Percentiles rank a stretch among this genome's conserved stretches.
phyloP scores from a whole-genome alignment of 2,888 invertebrate species.

The Parnassius smintheus region DNA sequence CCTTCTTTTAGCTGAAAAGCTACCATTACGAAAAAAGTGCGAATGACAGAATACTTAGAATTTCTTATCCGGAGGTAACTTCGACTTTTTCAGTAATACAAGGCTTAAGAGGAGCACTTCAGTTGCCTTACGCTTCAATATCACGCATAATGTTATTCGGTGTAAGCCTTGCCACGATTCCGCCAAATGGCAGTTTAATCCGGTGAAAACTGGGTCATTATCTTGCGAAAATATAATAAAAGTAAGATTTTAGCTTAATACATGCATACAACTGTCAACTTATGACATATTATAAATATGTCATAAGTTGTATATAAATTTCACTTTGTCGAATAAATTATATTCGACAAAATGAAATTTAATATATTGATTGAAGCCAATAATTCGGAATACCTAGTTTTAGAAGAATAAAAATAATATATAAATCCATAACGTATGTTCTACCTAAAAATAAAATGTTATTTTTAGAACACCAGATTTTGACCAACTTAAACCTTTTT shows the following conservation, averaged over 20 bases:
- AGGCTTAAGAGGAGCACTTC: constrained; percentile 18
- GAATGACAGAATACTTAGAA: constrained; percentile 4
- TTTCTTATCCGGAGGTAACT: constrained; percentile 15
- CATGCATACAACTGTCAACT: too few relatives aligned
- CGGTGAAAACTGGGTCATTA: constrained; percentile 34
- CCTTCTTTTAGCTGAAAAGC: neutral
- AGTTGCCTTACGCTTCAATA: constrained; percentile 9
- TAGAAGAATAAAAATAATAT: too few relatives aligned
- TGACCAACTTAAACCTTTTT: too few relatives aligned
- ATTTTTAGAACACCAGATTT: too few relatives aligned
- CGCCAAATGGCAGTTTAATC: constrained; percentile 45
- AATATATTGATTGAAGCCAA: too few relatives aligned
- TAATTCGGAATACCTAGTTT: too few relatives aligned
- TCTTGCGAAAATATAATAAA: constrained; percentile 20
- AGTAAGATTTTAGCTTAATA: neutral
- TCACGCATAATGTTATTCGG: constrained; percentile 41
- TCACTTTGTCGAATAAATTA: too few relatives aligned
- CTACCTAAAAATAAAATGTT: too few relatives aligned
- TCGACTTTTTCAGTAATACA: constrained; percentile 8
- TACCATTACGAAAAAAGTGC: neutral
- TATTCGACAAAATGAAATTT: too few relatives aligned
- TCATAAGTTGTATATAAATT: too few relatives aligned
- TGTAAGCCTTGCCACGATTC: constrained; percentile 39
- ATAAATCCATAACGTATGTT: too few relatives aligned
- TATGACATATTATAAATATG: too few relatives aligned